Base-by-base conservation (phyloP, 2,113 vertebrate genomes). In the Sinocyclocheilus anshuiensis region DNA sequence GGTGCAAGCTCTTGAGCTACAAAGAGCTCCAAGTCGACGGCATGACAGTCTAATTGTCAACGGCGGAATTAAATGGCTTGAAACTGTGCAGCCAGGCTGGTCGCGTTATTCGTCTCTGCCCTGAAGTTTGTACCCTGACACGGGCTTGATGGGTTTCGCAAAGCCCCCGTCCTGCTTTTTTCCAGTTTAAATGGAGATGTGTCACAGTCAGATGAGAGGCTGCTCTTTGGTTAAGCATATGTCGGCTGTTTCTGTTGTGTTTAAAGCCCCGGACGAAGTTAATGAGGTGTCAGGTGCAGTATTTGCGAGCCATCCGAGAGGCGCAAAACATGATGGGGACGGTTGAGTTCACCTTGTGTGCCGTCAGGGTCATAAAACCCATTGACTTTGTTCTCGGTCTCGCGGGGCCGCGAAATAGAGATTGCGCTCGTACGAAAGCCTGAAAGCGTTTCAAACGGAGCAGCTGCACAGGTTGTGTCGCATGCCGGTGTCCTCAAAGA, bases 241-340 rank as follows among this genome's bases (percentile, higher is more conserved):
- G 91, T 87, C 71, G 80, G 90, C 87, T 87, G 45, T 86, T 89
- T 89, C 86, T 82, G 85, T 72, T 81, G 90, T 90, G 90, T 92
- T 90, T 89, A 90, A 89, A 90, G 92, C 84, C 89, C 81, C 84
- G 80, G 85, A 86, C 86, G 69, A 90, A 91, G 84, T 90, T 93
- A 94, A 94, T 92, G 91, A 92, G 87, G 91, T 92, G 92, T 91
- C 91, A 86, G 92, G 92, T 90, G 84, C 16, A n/a, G 86, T 82
- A 84, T 84, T 81, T 87, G 63, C 78, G 88, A 88, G 81, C 63
- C 63, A 71, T 24, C 72, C 33, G 33, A 33, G 61, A 83, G 69
- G 29, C 76, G 76, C 55, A 16, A 79, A 78, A 84, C 86, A 83
- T 84, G 76, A 86, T 69, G 29, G 74, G 81, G 36, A 82, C 75